These are phyloP conservation scores for Tinea pellionella DNA, from an alignment of 2,888 invertebrate species.

Conservation along the genomic window DNA sequence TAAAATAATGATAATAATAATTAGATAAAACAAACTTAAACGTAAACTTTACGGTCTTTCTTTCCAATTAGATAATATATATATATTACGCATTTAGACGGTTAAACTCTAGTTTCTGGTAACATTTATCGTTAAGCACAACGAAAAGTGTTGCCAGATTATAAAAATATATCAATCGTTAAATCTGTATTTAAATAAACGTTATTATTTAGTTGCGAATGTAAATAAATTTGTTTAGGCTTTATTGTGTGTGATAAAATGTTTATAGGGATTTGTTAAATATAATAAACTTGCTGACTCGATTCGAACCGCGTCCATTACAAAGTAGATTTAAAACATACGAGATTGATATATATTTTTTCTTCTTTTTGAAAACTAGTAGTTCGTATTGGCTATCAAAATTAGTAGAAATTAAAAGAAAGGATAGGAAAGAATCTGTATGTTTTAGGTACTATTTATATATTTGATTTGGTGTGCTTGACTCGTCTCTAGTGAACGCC, in stretches of 20 bases:
- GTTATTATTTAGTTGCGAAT: neutral
- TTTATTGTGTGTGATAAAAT: neutral
- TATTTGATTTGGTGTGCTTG: too few relatives aligned
- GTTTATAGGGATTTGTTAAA: neutral
- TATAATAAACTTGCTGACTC: neutral
- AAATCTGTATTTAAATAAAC: neutral
- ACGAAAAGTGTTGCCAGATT: neutral
- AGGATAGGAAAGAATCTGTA: too few relatives aligned
- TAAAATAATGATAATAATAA: neutral
- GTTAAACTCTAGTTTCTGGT: neutral
- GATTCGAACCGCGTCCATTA: too few relatives aligned
- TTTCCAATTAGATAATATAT: neutral
- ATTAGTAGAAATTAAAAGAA: too few relatives aligned
- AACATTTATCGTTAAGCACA: neutral
- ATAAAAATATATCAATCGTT: neutral
- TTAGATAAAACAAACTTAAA: neutral
- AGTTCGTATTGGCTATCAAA: too few relatives aligned
- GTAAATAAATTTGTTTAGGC: neutral
- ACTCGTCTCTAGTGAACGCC: too few relatives aligned
- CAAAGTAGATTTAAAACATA: too few relatives aligned
- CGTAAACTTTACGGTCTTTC: neutral
- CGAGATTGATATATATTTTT: too few relatives aligned
- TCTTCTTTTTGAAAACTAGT: too few relatives aligned
- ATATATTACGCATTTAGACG: neutral
- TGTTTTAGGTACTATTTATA: too few relatives aligned